Percentiles rank a stretch among this genome's conserved stretches.
Evolutionary conservation across 2,113 vertebrate genomes (phyloP).

Genomic region (Colaptes auratus): DNA sequence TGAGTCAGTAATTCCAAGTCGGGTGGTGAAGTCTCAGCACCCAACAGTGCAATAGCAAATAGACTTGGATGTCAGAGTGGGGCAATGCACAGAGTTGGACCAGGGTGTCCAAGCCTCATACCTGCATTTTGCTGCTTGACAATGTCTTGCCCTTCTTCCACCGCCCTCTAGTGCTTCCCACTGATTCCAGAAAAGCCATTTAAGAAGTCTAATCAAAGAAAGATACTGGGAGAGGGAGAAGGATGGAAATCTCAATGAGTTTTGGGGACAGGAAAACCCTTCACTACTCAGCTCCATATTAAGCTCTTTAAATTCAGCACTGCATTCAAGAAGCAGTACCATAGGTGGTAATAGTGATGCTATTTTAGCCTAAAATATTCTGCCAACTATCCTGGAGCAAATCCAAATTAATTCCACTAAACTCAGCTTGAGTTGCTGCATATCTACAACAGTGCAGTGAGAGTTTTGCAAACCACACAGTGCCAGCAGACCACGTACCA

Average conservation of each 20-base stretch:
- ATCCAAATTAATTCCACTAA: conserved; percentile 35
- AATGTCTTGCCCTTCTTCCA: background rate
- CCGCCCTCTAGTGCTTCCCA: background rate
- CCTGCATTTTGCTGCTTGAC: background rate
- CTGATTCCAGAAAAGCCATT: background rate
- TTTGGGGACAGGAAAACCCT: background rate
- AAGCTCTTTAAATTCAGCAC: background rate
- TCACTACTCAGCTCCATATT: background rate
- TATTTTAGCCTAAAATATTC: conserved; percentile 20
- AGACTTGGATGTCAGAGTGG: background rate
- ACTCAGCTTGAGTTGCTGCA: conserved; percentile 7
- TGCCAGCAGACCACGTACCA: background rate
- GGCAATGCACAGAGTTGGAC: background rate
- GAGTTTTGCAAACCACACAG: background rate
- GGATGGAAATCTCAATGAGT: background rate
- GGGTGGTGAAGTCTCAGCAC: conserved; percentile 5
- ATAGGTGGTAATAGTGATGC: background rate
- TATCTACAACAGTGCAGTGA: background rate
- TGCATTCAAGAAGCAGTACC: background rate
- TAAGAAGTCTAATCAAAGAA: background rate
- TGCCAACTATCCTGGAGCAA: conserved; percentile 32
- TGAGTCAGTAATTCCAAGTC: conserved; percentile 26
- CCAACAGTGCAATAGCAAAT: background rate
- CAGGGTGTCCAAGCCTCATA: background rate
- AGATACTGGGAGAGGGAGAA: background rate